These are phyloP conservation scores for Magallana angulata DNA, from an alignment of 1,140 invertebrate genomes.

Conservation along the genomic window DNA sequence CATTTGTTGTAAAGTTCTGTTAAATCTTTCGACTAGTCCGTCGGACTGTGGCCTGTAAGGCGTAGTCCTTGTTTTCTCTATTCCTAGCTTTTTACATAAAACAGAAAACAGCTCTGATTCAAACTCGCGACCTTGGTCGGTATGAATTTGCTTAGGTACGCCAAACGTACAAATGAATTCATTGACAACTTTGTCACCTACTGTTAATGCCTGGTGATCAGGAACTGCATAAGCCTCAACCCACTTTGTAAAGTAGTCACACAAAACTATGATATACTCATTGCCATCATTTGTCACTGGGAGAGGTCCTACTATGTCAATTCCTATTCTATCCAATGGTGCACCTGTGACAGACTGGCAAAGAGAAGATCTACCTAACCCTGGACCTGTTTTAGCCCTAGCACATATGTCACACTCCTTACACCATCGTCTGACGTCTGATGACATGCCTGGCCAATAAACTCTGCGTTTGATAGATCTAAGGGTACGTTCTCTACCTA, in stretches of 20 bases:
- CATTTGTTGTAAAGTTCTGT: too few relatives aligned
- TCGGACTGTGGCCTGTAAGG: too few relatives aligned
- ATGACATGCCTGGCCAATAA: constrained; percentile 51
- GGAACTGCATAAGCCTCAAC: constrained; percentile 1
- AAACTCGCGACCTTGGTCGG: too few relatives aligned
- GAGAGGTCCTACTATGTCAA: constrained; percentile 57
- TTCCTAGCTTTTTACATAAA: too few relatives aligned
- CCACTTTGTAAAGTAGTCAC: constrained; percentile 53
- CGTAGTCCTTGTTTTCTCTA: too few relatives aligned
- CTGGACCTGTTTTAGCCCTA: constrained; percentile 51
- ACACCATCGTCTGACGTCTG: constrained; percentile 48
- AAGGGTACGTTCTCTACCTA: constrained; percentile 44
- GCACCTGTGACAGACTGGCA: constrained; percentile 16
- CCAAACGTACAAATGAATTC: too few relatives aligned
- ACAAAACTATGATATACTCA: constrained; percentile 65
- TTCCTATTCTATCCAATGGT: constrained; percentile 47
- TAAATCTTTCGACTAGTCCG: too few relatives aligned
- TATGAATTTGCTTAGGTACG: too few relatives aligned
- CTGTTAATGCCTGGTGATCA: not conserved
- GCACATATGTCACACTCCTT: not conserved
- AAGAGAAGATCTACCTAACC: constrained; percentile 43
- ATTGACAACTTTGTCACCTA: constrained; percentile 3
- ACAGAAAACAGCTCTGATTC: too few relatives aligned
- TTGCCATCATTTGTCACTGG: constrained; percentile 56
- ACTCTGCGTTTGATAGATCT: constrained; percentile 38